phyloP scores from a whole-genome alignment of 1,140 invertebrate species.

The Eriosoma lanigerum region DNA sequence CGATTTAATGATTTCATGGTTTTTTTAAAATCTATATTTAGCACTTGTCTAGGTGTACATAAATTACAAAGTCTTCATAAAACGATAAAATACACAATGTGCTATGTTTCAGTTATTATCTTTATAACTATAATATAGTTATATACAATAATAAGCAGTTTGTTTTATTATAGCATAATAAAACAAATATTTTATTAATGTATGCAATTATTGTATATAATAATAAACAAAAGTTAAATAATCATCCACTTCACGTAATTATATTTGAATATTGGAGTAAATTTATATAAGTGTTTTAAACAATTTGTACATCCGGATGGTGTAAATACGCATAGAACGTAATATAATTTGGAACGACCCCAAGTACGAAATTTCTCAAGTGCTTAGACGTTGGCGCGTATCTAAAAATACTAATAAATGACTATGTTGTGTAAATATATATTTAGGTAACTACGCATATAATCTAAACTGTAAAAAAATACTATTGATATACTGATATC shows the following conservation, averaged over 20 bases:
- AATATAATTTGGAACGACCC: slow-evolving; percentile 26
- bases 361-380: slow-evolving; percentile 37
- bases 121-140: too few species aligned
- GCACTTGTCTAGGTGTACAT: too few species aligned
- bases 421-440: slow-evolving; percentile 37
- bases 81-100: too few species aligned
- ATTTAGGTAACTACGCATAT: slow-evolving; percentile 38
- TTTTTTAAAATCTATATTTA: too few species aligned
- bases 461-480: slow-evolving; percentile 9
- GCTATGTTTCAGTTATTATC: too few species aligned
- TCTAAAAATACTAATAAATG: slow-evolving; percentile 47
- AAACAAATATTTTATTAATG: too few species aligned
- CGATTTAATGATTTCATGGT: too few species aligned
- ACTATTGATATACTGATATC: neutral
- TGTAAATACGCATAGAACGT: slow-evolving; percentile 11
- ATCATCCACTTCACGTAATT: neutral
- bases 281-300: neutral
- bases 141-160: too few species aligned
- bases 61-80: too few species aligned
- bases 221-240: neutral
- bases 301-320: neutral
- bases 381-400: neutral
- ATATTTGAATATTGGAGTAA: neutral
- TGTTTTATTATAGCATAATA: too few species aligned
- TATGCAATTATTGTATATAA: neutral